Base-by-base conservation (phyloP, 2,888 invertebrate species). In the Gymnoscelis rufifasciata region DNA sequence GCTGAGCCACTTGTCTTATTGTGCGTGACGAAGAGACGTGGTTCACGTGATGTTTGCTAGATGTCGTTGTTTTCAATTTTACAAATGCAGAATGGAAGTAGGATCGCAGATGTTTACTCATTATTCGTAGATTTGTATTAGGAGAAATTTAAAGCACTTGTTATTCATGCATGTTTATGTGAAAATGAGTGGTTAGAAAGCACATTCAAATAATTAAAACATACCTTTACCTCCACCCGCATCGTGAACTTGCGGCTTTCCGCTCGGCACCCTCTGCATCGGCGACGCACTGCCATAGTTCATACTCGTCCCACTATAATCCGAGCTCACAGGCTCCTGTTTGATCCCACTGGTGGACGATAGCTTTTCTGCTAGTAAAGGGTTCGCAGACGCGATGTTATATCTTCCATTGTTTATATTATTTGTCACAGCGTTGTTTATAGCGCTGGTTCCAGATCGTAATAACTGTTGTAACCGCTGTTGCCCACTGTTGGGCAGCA, bases 321-420 rank as follows among this genome's bases (percentile, higher is more conserved):
- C 89, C 52, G 83, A 79, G 52, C 86, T 88, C 54, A 84, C 73
- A 7, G 89, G 89, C 64, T 89, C 88, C 54, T 89, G 87, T 82
- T 90, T 88, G 80, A 90, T 82, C 72, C 89, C 81, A 80, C 89
- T 86, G 81, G 90, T 91, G 90, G 94, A 93, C 77, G 96, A 91
- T 57, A 91, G 79, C 74, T 93, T 93, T 90, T 96, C 96, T 60
- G 96, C 96, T 52, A 96, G 89, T 57, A 96, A 81, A 10, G 96
- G 96, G 81, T 96, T 96, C 36, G 95, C 94, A 7, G 95, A 95
- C 19, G 94, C 94, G 56, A 96, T 95, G 59, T 94, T 94, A 74
- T 92, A 94, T 72, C 93, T 84, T 62, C 91, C 91, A 66, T 90
- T 89, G 65, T 89, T 89, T 52, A 87, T 89, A 36, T 77, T 84